A percentile compares a stretch with the other conserved stretches of the same genome.
phyloP scores from a whole-genome alignment of 30 jellyfish, hydroid and myxozoan species.

The Calvadosia cruxmelitensis region DNA sequence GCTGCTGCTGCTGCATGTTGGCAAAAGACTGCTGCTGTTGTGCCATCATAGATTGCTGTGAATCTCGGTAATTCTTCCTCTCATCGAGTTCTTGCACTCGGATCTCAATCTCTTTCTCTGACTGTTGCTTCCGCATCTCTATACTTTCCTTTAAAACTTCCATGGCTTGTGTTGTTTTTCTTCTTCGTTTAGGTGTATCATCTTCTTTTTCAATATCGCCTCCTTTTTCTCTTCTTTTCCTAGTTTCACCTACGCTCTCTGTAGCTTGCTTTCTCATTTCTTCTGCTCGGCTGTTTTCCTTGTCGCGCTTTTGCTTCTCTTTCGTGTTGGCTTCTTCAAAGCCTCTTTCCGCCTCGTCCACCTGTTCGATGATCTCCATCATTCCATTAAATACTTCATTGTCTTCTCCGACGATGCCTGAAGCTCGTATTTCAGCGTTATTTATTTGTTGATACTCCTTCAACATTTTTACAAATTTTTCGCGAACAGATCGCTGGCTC shows the following conservation, averaged over 20 bases:
- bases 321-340: slow-evolving; percentile 11
- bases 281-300: too few relatives aligned
- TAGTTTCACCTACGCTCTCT: slow-evolving; percentile 16
- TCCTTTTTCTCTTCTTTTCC: slow-evolving; percentile 16
- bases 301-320: too few relatives aligned
- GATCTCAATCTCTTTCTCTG: too few relatives aligned
- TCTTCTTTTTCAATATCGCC: slow-evolving; percentile 1
- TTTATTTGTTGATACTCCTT: slow-evolving; percentile 10
- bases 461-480: slow-evolving; percentile 29
- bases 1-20: too few relatives aligned
- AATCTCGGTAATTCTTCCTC: too few relatives aligned
- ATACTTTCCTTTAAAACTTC: too few relatives aligned
- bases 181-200: slow-evolving; percentile 7
- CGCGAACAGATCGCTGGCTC: slow-evolving; percentile 39
- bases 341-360: slow-evolving; percentile 5
- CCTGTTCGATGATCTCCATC: slow-evolving; percentile 8
- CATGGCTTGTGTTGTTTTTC: too few relatives aligned
- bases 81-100: too few relatives aligned
- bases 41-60: too few relatives aligned
- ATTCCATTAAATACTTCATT: slow-evolving; percentile 12
- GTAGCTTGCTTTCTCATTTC: slow-evolving; percentile 21
- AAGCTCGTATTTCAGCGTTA: slow-evolving; percentile 23
- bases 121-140: too few relatives aligned
- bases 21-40: too few relatives aligned
- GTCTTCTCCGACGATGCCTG: slow-evolving; percentile 26